These are phyloP conservation scores for Dryococelus australis DNA, from an alignment of 2,888 invertebrate species.

Conservation along the genomic window DNA sequence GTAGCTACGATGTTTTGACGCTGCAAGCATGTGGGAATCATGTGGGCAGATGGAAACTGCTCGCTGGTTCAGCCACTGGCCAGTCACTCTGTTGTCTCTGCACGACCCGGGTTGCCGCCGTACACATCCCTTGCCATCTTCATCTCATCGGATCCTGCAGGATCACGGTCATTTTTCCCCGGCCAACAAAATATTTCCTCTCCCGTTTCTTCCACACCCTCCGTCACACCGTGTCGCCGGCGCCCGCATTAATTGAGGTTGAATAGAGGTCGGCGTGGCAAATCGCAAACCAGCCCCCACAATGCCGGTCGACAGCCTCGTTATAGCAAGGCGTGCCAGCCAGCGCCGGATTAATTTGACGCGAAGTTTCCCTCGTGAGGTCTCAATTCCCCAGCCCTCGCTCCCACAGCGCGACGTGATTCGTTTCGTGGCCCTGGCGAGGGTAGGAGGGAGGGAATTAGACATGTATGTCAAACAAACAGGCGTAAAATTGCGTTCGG, in stretches of 20 bases:
- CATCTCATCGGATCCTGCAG: neutral
- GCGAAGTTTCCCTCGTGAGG: neutral
- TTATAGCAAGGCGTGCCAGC: slow-evolving; percentile 13
- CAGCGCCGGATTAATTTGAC: neutral
- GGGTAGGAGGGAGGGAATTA: neutral
- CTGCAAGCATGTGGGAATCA: no score
- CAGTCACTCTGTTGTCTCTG: no score
- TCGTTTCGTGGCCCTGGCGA: neutral
- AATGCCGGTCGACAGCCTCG: neutral
- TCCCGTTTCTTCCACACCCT: neutral
- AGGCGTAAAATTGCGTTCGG: slow-evolving; percentile 21
- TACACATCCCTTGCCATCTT: neutral
- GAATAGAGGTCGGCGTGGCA: neutral
- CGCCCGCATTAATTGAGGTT: neutral
- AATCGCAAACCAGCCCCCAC: slow-evolving; percentile 13
- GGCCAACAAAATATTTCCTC: neutral
- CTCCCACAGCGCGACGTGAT: neutral
- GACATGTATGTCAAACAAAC: slow-evolving; percentile 26
- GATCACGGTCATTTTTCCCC: neutral
- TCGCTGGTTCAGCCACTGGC: no score
- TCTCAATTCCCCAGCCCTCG: neutral
- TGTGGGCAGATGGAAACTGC: no score
- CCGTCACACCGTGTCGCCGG: neutral
- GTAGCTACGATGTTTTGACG: no score
- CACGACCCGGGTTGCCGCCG: no score